phyloP scores from a whole-genome alignment of 2,888 invertebrate species.

The Hirtodrosophila duncani region DNA sequence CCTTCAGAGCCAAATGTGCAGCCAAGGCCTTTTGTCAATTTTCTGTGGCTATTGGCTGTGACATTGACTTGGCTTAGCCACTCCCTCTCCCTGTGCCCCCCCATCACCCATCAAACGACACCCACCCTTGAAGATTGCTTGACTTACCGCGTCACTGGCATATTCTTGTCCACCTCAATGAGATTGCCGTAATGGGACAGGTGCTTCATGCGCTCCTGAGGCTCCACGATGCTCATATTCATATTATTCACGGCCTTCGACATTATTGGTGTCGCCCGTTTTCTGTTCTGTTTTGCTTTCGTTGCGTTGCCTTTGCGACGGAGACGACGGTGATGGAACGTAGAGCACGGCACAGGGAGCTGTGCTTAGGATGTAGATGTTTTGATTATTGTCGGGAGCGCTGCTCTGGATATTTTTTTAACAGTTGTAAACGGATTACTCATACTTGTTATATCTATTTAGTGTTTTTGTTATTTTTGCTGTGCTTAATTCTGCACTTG shows the following conservation, averaged over 20 bases:
- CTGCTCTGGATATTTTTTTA: constrained; percentile 28
- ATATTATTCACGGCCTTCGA: constrained; percentile 73
- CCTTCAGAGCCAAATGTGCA: constrained; percentile 48
- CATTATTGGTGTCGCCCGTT: constrained; percentile 35
- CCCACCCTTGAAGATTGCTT: no score
- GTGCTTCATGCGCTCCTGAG: constrained; percentile 83
- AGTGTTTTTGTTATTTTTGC: no score
- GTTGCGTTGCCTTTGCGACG: no score
- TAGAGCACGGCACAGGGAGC: no score
- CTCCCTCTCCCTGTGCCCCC: constrained; percentile 15
- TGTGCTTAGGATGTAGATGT: no score
- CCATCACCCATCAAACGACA: no score
- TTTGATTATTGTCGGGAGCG: constrained; percentile 11
- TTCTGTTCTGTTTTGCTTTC: background rate
- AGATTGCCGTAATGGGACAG: constrained; percentile 84
- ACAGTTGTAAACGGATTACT: constrained; percentile 36
- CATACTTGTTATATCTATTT: no score
- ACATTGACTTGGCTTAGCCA: background rate
- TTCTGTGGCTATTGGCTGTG: constrained; percentile 27
- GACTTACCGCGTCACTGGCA: constrained; percentile 86
- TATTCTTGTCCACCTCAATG: constrained; percentile 86
- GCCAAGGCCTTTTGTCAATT: constrained; percentile 41
- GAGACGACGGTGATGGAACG: no score
- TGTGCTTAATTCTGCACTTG: no score
- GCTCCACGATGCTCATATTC: constrained; percentile 80